Evolutionary conservation across 2,113 vertebrate genomes (phyloP), one percentile per base, ranked within the genome.

Genomic region (Pantherophis guttatus): DNA sequence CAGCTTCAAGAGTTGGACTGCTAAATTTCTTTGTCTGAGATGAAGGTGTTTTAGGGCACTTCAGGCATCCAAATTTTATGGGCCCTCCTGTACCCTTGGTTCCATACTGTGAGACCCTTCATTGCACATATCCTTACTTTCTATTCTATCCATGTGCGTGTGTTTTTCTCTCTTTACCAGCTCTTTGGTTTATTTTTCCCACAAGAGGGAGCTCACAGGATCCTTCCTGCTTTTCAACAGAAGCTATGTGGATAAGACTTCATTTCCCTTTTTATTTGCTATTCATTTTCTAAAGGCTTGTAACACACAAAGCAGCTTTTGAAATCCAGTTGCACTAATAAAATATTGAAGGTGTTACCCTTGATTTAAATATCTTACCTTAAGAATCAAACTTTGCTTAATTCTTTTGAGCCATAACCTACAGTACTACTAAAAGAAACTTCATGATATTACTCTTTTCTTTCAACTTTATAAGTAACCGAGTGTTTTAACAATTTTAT

Each of bases 281-380:
- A 50, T 44, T 91, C 6, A 2, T 3, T 81, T n/a, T 3, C 86
- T 58, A 86, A 48, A 91, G 52, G 17, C 57, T 93, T 75, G 13
- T 91, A 10, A 54, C 23, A 8, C 9, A 88, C 26, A 88, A 7
- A 85, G 39, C 3, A 21, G 2, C 90, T 26, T 23, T 19, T 52
- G n/a, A 0, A 92, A n/a, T 89, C 90, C 91, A 52, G 3, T 81
- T 91, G 8, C 0, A 24, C 13, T 70, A 10, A 1, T 0, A 9
- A 13, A 89, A 33, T 0, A 0, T n/a, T 6, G 58, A 39, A 39
- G 57, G 3, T 62, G 62, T 59, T 29, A 17, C 8, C 57, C 81
- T 50, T 90, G 75, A 13, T 91, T 59, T 2, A 88, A 89, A 87
- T 2, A 2, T 44, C 12, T 59, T 91, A 13, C 50, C n/a, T 53